Evolutionary conservation across 1,140 invertebrate genomes (phyloP), one percentile per base, ranked within the genome.

Genomic region (Aphidius gifuensis): DNA sequence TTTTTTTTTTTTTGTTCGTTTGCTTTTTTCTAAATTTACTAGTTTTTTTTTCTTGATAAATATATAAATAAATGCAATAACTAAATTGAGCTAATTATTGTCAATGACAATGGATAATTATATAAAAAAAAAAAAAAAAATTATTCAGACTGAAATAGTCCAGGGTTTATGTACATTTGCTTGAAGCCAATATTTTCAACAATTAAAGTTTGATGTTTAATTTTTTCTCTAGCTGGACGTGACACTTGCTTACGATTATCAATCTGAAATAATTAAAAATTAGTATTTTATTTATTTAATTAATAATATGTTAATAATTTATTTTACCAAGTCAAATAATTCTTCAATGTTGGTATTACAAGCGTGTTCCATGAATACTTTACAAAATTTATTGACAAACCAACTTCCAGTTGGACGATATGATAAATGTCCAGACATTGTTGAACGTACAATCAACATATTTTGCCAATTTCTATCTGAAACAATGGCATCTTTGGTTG

Each of bases 331-430:
- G 23, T 32, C 1, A 49, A 92, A 79, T 66, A 93, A 83, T 69
- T 86, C 83, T 64, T 86, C 83, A 32, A 92, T 69, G 70, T 89
- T 83, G 39, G 78, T 80, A 66, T 86, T 76, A 68, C 85, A 80
- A 7, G 90, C 89, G 68, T 87, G 75, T 51, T 86, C 81, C 77
- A 90, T 90, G 71, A 92, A 90, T 62, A 87, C 83, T 70, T 89
- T 80, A 76, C 90, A 92, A 54, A 93, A 79, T 58, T 84, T 82
- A 71, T 91, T 87, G 58, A 93, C 88, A 70, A 89, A 92, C 88
- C 90, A 92, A 58, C 88, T 88, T 16, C 91, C 91, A 32, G 69
- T 71, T 7, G 71, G 62, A 49, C 91, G 81, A 72, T 86, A 85
- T 23, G 91, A 85, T 51, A 85, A 82, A 68, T 83, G 84, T 6